Evolutionary conservation across 1,140 invertebrate species (phyloP).

Genomic region (Anastrepha ludens): DNA sequence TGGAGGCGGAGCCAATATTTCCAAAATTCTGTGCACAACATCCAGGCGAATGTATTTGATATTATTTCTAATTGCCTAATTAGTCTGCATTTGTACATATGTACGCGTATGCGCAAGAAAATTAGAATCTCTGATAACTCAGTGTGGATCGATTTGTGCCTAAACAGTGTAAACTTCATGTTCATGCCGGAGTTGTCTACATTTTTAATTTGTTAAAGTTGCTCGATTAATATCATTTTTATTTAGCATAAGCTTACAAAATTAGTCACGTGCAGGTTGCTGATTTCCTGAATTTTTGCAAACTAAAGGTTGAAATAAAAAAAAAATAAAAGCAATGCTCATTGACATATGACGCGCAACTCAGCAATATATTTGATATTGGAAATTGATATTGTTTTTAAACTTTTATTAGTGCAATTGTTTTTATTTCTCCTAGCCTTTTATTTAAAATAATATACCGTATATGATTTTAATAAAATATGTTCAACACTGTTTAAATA

Average conservation of each 20-base stretch:
- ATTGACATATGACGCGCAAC: no score
- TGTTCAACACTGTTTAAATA: neutral
- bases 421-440: conserved; percentile 31
- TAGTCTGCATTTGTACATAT: conserved; percentile 34
- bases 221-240: neutral
- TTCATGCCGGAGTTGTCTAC: neutral
- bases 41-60: conserved; percentile 75
- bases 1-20: conserved; percentile 81
- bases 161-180: conserved; percentile 31
- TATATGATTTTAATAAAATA: neutral
- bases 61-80: conserved; percentile 66
- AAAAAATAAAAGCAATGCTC: no score
- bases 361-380: neutral
- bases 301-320: no score
- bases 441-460: neutral
- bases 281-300: neutral
- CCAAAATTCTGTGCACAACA: conserved; percentile 84
- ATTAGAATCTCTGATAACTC: neutral
- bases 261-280: neutral
- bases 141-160: conserved; percentile 47
- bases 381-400: neutral
- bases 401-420: conserved; percentile 31
- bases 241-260: conserved; percentile 1
- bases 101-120: neutral
- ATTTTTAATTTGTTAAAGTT: neutral